Conservation (phyloP, 2,797 vertebrate genomes). For the Yasuhikotakia modesta region DNA sequence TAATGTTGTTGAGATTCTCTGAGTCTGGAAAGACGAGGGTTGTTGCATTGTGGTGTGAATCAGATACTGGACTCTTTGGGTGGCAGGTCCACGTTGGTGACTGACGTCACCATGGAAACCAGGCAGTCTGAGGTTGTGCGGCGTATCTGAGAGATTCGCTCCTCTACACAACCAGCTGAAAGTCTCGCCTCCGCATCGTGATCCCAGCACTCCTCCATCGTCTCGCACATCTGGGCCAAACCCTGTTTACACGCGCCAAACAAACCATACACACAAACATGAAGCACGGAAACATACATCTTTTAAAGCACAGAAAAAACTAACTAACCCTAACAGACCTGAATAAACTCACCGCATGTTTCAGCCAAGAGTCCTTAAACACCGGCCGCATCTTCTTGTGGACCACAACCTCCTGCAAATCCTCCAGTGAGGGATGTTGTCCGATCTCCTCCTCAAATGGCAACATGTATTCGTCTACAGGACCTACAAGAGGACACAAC, state of each 20-base stretch:
- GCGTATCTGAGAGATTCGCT: conserved; percentile 89
- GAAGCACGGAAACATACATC: too few species aligned
- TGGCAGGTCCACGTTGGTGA: conserved; percentile 91
- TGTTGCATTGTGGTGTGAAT: conserved; percentile 66
- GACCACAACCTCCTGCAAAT: conserved; percentile 93
- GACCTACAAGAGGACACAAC: conserved; percentile 83
- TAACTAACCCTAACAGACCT: too few species aligned
- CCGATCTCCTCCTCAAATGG: conserved; percentile 96
- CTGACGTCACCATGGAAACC: conserved; percentile 81
- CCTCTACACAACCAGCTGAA: conserved; percentile 93
- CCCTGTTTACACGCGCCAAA: conserved; percentile 76
- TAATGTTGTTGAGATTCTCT: conserved; percentile 78
- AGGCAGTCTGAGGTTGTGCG: conserved; percentile 86
- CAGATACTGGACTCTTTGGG: conserved; percentile 95
- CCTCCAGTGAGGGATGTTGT: conserved; percentile 91
- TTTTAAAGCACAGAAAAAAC: too few species aligned
- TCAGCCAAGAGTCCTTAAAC: conserved; percentile 92
- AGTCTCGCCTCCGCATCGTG: conserved; percentile 94
- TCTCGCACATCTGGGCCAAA: conserved; percentile 89
- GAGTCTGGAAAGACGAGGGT: conserved; percentile 80
- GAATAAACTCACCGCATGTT: conserved; percentile 82
- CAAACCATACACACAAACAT: neutral
- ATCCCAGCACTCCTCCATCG: conserved; percentile 97
- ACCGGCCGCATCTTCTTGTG: conserved; percentile 91
- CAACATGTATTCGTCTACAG: conserved; percentile 90